Conservation (phyloP, 2,888 invertebrate species). For the Acrobasis suavella region DNA sequence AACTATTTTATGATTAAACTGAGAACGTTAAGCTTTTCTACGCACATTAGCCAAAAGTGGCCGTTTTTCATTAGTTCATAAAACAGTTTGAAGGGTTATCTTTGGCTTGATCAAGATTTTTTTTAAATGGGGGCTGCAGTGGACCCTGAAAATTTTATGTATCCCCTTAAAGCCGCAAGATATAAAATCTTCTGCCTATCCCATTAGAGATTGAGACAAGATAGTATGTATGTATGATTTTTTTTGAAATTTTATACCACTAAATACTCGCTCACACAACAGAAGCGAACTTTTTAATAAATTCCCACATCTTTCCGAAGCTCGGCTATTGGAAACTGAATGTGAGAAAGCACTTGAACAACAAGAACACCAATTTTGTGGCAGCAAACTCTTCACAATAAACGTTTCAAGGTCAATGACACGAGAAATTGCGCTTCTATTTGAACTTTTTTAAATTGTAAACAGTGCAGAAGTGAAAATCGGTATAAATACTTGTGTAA, state of each 20-base stretch:
- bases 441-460: slow-evolving; percentile 27
- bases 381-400: slow-evolving; percentile 34
- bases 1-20: no score
- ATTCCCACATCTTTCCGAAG: neutral
- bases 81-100: no score
- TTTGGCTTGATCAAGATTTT: no score
- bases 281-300: neutral
- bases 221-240: no score
- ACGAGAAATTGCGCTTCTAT: slow-evolving; percentile 40
- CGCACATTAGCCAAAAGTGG: no score
- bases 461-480: neutral
- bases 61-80: no score
- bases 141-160: no score
- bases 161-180: no score
- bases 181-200: no score
- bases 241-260: slow-evolving; percentile 20
- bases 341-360: slow-evolving; percentile 19
- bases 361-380: slow-evolving; percentile 27
- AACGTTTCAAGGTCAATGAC: slow-evolving; percentile 40
- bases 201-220: no score
- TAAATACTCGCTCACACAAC: slow-evolving; percentile 24
- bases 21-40: no score
- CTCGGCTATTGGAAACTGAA: slow-evolving; percentile 10
- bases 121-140: no score
- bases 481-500: neutral